A percentile compares a stretch with the other conserved stretches of the same genome.
phyloP scores from a whole-genome alignment of 2,113 vertebrate genomes.

The Anolis sagrei region DNA sequence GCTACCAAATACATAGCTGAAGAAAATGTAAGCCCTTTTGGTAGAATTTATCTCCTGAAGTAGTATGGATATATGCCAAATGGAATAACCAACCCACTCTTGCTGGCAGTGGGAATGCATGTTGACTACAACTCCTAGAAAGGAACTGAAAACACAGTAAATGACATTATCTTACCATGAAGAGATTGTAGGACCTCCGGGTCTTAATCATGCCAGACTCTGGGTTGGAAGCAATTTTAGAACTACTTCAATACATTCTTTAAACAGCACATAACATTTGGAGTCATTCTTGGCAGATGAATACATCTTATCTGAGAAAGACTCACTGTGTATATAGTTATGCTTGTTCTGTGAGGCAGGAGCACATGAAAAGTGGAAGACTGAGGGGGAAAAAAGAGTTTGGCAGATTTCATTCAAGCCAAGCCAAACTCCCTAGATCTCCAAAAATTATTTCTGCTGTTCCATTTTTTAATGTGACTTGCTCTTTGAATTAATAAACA shows the following conservation, averaged over 20 bases:
- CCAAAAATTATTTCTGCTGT: neutral
- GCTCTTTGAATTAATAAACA: slow-evolving; percentile 56
- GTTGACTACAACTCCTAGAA: too few relatives aligned
- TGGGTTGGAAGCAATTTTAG: neutral
- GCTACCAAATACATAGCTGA: too few relatives aligned
- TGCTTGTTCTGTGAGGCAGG: neutral
- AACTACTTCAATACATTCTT: neutral
- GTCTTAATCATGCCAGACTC: too few relatives aligned
- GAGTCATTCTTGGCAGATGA: neutral
- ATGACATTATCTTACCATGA: too few relatives aligned
- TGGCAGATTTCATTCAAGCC: neutral
- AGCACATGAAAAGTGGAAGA: neutral
- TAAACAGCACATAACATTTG: neutral
- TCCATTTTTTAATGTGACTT: slow-evolving; percentile 33
- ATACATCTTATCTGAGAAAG: neutral
- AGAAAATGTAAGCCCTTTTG: too few relatives aligned
- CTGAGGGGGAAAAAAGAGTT: neutral
- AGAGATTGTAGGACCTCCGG: neutral
- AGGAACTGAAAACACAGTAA: too few relatives aligned
- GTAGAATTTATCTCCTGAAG: too few relatives aligned
- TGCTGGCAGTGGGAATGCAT: too few relatives aligned
- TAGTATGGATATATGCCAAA: too few relatives aligned
- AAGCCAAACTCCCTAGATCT: neutral
- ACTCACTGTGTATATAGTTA: neutral
- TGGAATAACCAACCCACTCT: too few relatives aligned